Evolutionary conservation across 2,797 vertebrate genomes (phyloP), one percentile per base, ranked within the genome.

Genomic region (Leptatherina wallacei): DNA sequence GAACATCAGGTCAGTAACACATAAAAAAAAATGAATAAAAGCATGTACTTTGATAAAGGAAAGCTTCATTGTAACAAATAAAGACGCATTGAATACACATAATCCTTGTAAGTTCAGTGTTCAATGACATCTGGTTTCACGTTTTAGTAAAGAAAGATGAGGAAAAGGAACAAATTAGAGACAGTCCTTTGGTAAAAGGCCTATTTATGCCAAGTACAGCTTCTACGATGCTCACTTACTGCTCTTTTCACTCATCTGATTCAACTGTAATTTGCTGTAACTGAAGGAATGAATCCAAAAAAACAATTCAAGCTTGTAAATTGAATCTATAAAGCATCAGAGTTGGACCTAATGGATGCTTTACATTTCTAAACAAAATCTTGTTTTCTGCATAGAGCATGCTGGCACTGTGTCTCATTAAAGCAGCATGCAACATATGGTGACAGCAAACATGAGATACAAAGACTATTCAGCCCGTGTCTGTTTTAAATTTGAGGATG

Each of bases 201-300:
- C 24, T 18, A 33, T 54, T 66, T 57, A 61, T 69, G 61, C 38
- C 38, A 33, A 54, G n/a, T 61, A 56, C 5, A 1, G 4, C 49
- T 65, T 70, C 44, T 47, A 29, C 12, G 55, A 20, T 57, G 22
- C 36, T 58, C 35, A 11, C 40, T 62, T 20, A 5, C 29, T 47
- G 65, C 44, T n/a, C n/a, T 49, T 82, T 66, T 57, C n/a, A 22
- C 68, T 69, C 49, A 38, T 60, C 55, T 22, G 22, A 80, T 80
- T 76, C 56, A 69, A 69, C 76, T 74, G 71, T 61, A 55, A 47
- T 58, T 73, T 81, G 24, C 75, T 69, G 47, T 65, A 69, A n/a
- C 24, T 47, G 20, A 52, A 79, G 68, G 63, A 79, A 73, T 79
- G 68, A 65, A 14, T 0, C 61, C 12, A 29, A 33, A 42, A 78